Conservation (phyloP, 2,888 invertebrate genomes). For the Stenchaetothrips biformis region DNA sequence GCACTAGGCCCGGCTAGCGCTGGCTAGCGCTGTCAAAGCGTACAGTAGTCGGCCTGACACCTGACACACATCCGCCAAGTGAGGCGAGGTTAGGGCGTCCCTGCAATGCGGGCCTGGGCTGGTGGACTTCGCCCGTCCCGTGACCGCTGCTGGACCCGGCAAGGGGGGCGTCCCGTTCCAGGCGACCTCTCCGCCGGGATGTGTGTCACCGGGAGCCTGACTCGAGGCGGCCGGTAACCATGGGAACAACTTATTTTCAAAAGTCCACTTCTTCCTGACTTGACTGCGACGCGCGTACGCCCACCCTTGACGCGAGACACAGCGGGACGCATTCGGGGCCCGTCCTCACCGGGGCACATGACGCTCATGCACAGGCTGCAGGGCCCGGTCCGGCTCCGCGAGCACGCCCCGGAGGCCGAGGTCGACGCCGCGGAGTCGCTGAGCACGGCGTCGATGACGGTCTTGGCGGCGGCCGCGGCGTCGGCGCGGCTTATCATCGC, state of each 20-base stretch:
- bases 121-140: too few relatives aligned
- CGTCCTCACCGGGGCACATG: background rate
- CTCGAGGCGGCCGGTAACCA: too few relatives aligned
- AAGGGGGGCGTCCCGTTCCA: too few relatives aligned
- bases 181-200: too few relatives aligned
- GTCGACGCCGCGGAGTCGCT: background rate
- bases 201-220: too few relatives aligned
- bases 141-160: too few relatives aligned
- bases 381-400: background rate
- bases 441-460: constrained; percentile 1
- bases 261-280: too few relatives aligned
- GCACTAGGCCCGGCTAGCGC: too few relatives aligned
- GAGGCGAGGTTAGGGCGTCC: background rate
- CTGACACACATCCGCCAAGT: background rate
- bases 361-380: constrained; percentile 10
- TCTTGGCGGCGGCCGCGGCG: constrained; percentile 4
- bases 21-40: too few relatives aligned
- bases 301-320: background rate
- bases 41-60: background rate
- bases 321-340: background rate
- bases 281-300: too few relatives aligned
- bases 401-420: background rate
- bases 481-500: background rate
- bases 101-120: background rate
- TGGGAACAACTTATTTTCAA: too few relatives aligned